Conservation (phyloP, 2,113 vertebrate species). For the Tapirus terrestris region DNA sequence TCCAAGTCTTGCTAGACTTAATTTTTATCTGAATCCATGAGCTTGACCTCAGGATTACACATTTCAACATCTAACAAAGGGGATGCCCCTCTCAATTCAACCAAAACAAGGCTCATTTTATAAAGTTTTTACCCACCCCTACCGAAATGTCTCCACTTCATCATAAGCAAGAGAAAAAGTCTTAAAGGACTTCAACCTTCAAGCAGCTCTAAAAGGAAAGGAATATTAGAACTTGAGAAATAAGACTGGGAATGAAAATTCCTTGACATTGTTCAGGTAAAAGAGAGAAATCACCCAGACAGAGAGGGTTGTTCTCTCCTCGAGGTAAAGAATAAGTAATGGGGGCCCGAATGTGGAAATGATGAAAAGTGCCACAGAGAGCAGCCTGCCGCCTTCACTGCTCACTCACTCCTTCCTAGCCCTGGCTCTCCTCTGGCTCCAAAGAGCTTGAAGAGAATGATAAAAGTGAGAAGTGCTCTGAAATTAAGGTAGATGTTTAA, state of each 20-base stretch:
- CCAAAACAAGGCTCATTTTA: neutral
- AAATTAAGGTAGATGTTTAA: neutral
- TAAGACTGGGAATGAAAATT: neutral
- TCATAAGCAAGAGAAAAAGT: neutral
- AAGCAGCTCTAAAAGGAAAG: neutral
- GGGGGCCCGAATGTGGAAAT: neutral
- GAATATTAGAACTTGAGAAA: neutral
- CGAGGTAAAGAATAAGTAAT: neutral
- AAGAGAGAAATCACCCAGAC: neutral
- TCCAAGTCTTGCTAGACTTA: neutral
- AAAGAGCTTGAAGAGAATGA: neutral
- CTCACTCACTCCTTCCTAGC: too few species aligned
- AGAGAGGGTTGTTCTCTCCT: neutral
- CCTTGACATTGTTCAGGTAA: neutral
- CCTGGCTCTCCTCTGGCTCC: neutral
- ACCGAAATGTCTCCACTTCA: conserved; percentile 35
- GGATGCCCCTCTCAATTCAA: neutral
- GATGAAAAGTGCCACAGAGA: neutral
- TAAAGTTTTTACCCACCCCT: neutral
- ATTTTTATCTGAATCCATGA: neutral
- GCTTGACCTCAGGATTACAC: neutral
- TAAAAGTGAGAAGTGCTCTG: neutral
- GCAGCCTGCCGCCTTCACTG: neutral
- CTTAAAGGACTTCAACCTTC: neutral
- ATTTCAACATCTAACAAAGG: neutral